These are phyloP conservation scores for Rhinoderma darwinii DNA, from an alignment of 2,113 vertebrate species.

Conservation along the genomic window DNA sequence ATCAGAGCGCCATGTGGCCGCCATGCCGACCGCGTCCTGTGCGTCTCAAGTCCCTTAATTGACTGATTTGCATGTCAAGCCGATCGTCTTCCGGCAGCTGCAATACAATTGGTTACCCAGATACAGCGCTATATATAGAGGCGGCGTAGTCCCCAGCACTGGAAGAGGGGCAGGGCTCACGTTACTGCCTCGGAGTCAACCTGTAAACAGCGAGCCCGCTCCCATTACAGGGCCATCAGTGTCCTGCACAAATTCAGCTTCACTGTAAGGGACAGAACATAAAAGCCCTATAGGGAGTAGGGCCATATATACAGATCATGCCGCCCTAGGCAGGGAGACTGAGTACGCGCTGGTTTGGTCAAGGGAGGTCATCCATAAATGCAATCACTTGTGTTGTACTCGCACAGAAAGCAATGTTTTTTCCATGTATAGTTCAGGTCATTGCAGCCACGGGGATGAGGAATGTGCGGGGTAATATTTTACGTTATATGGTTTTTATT, in stretches of 20 bases:
- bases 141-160: neutral
- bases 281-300: too few species aligned
- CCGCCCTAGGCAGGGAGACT: too few species aligned
- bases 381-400: too few species aligned
- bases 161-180: neutral
- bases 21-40: constrained; percentile 65
- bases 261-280: too few species aligned
- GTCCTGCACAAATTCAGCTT: neutral
- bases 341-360: too few species aligned
- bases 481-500: too few species aligned
- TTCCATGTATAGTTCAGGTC: too few species aligned
- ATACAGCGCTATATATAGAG: constrained; percentile 51
- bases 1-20: constrained; percentile 70
- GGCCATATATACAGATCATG: too few species aligned
- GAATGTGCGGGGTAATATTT: too few species aligned
- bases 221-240: neutral
- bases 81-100: constrained; percentile 73
- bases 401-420: too few species aligned
- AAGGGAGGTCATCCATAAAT: too few species aligned
- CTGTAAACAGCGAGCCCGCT: neutral
- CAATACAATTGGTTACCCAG: constrained; percentile 61
- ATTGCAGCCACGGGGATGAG: too few species aligned
- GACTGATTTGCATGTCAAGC: constrained; percentile 70
- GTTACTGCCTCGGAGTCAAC: neutral
- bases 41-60: constrained; percentile 60